Base-by-base conservation (phyloP, 2,888 invertebrate species). In the Tetragonula carbonaria region DNA sequence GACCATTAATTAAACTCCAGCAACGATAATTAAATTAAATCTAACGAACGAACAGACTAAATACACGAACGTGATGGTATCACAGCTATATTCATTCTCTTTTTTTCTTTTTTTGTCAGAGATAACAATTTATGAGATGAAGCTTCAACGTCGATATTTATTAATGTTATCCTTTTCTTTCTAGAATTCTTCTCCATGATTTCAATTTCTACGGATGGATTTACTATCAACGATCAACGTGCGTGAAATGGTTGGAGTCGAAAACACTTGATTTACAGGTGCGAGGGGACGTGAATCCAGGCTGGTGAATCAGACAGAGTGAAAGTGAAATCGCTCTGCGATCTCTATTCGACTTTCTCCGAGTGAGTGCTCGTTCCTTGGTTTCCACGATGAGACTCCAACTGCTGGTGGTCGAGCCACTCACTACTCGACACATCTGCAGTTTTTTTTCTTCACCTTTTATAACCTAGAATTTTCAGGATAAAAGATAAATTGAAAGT, bases 321-420 rank as follows among this genome's bases (percentile, higher is more conserved):
- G 86, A 86, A 86, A 86, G 86, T 80, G 59, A 73, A 78, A 78
- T 28, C 50, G 62, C 75, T 76, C 55, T 57, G 59, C 23, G 65
- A 57, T 71, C 70, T 77, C 71, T n/a, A 53, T 21, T 70, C 67
- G 28, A 79, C 85, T 86, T 86, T 86, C 86, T 74, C 85, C 67
- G 23, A 23, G 23, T 2, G 59, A 33, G 68, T 21, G n/a, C 66
- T 74, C 51, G 67, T 70, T 74, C 16, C 62, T 67, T 18, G 21
- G n/a, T 16, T 68, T 33, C 2, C 18, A 28, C 28, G 28, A 28
- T 28, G 28, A 28, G 28, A 2, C 28, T 28, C 28, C 28, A 2
- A 28, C 28, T 28, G 28, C 28, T 28, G 28, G 28, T 28, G 28
- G 28, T 28, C 28, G 28, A 28, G n/a, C 28, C 28, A 28, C 28